Evolutionary conservation across 2,113 vertebrate species (phyloP), one percentile per base, ranked within the genome.

Genomic region (Datnioides undecimradiatus): DNA sequence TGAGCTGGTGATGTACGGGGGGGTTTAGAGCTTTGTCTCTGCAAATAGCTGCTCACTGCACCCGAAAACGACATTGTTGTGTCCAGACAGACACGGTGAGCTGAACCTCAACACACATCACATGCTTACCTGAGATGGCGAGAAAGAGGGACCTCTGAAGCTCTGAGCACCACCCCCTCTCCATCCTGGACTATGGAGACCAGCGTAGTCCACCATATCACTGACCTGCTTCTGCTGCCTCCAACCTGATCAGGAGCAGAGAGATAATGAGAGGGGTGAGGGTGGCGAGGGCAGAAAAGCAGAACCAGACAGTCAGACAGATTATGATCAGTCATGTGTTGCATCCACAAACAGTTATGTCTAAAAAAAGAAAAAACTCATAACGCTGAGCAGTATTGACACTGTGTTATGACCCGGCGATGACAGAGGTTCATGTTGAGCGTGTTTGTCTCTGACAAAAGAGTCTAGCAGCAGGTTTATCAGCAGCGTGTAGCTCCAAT

Each of bases 191-290:
- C 83, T 94, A 16, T 70, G 82, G 45, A 89, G 89, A 0, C 59
- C 25, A 0, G 67, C 58, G 25, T 94, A 91, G 65, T 91, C 89
- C 1, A 88, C 87, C 40, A 92, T 77, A 11, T 96, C 92, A 1
- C 93, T 97, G 88, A 95, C 92, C 76, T 96, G 96, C 58, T 36
- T 67, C 94, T 92, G 69, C 79, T 88, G 84, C 45, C 73, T 87
- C 90, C 90, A 92, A 2, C 83, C 94, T 95, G 82, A 29, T 43
- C 19, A 34, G 38, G 52, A 51, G 60, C 12, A 63, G 12, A 62
- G 48, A 71, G n/a, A 80, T 38, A 38, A 45, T 11, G 11, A 60
- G 27, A 29, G 10, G 31, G 62, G 27, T 16, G 65, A 40, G 67
- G 27, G 7, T 21, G 52, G 60, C 9, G 54, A n/a, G 54, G 51